Evolutionary conservation across 2,888 invertebrate genomes (phyloP), one percentile per base, ranked within the genome.

Genomic region (Xestoiulus laeticollis): DNA sequence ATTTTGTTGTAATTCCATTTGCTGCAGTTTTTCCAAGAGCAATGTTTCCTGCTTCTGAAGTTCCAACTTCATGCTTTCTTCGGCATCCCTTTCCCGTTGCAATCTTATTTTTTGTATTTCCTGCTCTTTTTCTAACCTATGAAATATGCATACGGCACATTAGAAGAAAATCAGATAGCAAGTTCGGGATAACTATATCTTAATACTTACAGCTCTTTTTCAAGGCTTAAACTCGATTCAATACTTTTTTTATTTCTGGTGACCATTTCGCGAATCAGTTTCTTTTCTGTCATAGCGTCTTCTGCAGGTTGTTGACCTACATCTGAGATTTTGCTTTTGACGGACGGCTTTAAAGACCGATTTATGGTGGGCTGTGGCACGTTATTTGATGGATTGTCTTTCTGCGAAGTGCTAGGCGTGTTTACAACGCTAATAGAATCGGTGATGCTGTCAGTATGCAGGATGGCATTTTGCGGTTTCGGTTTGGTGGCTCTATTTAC

Each of bases 21-120:
- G 87, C 16, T 87, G 87, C 8, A 90, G 59, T 44, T 84, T 87
- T 1, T 89, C 89, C 5, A 94, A 91, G 89, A 94, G 92, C 91
- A 94, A 93, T 90, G 94, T 94, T 88, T 94, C 94, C 0, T 93
- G 90, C 82, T 93, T 91, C 90, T 93, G 92, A 90, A 93, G 92
- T 90, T 90, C 90, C 87, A 87, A 92, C 92, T 92, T 89, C 92
- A 90, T 4, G 93, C 93, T 85, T 93, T 93, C 16, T 32, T 92
- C 93, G 4, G 92, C 91, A 88, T 92, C 93, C 1, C 90, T 90
- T 87, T 93, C 93, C 10, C 91, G 92, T 88, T 93, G 92, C 0
- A 90, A 90, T 68, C 87, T 87, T 30, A 87, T 26, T 33, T 87
- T 53, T 22, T 12, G 14, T 53, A 87, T n/a, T 59, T 87, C 87